These are phyloP conservation scores for Yponomeuta sedellus DNA, from an alignment of 2,888 invertebrate species.

Conservation along the genomic window DNA sequence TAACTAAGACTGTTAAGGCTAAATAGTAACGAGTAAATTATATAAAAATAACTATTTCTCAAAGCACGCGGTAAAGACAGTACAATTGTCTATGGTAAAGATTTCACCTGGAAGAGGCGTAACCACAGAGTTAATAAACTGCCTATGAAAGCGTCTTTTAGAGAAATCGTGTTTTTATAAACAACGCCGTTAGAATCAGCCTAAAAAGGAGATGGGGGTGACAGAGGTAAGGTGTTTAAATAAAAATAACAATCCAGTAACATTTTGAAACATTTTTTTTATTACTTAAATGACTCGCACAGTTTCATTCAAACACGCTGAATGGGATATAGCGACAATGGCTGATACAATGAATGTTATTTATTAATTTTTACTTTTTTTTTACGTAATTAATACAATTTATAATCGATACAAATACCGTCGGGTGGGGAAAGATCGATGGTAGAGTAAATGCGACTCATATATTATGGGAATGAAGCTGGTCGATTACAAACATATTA, in stretches of 20 bases:
- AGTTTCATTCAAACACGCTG: conserved; percentile 63
- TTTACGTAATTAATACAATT: conserved; percentile 52
- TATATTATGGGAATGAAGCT: not conserved
- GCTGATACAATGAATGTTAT: conserved; percentile 56
- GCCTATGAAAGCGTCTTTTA: too few species aligned
- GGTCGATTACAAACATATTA: not conserved
- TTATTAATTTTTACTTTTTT: conserved; percentile 33
- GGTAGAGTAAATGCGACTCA: not conserved
- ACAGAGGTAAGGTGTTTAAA: not conserved
- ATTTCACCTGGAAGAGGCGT: too few species aligned
- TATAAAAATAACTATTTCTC: too few species aligned
- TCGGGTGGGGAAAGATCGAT: not conserved
- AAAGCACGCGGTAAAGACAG: too few species aligned
- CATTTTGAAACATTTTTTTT: conserved; percentile 43
- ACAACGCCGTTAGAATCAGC: too few species aligned
- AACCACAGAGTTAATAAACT: too few species aligned
- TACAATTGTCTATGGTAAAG: too few species aligned
- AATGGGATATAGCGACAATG: conserved; percentile 59
- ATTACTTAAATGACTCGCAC: conserved; percentile 58
- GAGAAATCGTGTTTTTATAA: too few species aligned
- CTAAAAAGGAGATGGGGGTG: too few species aligned
- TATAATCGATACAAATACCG: conserved; percentile 47
- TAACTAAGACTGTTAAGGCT: too few species aligned
- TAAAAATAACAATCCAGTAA: conserved; percentile 7
- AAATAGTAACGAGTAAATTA: too few species aligned